Percentiles rank a stretch among this genome's conserved stretches.
Conservation (phyloP, 2,113 vertebrate genomes). For the Hylia prasina region DNA sequence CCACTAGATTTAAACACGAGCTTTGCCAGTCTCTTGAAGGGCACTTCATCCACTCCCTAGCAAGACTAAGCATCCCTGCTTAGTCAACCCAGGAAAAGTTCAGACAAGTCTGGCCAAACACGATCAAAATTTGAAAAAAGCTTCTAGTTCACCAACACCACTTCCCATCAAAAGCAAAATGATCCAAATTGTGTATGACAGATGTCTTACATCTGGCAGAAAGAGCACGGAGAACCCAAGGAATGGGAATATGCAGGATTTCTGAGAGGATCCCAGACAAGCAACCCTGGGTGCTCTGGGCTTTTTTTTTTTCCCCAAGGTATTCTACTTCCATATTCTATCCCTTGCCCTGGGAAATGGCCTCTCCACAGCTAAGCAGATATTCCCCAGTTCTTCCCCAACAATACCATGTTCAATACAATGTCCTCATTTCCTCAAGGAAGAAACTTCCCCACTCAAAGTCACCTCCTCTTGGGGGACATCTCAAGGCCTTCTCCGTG, state of each 20-base stretch:
- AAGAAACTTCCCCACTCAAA: neutral
- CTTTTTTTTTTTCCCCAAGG: neutral
- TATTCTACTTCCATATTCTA: neutral
- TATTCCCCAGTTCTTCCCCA: neutral
- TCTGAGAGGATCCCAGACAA: neutral
- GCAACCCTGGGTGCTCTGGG: too few relatives aligned
- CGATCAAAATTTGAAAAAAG: neutral
- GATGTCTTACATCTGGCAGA: too few relatives aligned
- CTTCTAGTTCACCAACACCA: neutral
- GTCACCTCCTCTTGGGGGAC: neutral
- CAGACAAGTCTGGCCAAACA: neutral
- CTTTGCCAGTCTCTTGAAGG: neutral
- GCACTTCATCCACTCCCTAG: neutral
- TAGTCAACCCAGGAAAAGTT: neutral
- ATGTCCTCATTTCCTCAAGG: neutral
- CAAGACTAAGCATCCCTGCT: neutral
- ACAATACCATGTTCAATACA: too few relatives aligned
- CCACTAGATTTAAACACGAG: neutral
- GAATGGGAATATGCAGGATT: neutral
- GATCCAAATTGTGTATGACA: neutral
- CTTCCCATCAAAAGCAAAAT: neutral
- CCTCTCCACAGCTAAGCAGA: neutral
- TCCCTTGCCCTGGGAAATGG: neutral
- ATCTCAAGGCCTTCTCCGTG: neutral
- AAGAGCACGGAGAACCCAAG: neutral